Percentiles rank a stretch among this genome's conserved stretches.
Conservation (phyloP, 35 echinoderm and acorn worm species). For the Antedon bifida region DNA sequence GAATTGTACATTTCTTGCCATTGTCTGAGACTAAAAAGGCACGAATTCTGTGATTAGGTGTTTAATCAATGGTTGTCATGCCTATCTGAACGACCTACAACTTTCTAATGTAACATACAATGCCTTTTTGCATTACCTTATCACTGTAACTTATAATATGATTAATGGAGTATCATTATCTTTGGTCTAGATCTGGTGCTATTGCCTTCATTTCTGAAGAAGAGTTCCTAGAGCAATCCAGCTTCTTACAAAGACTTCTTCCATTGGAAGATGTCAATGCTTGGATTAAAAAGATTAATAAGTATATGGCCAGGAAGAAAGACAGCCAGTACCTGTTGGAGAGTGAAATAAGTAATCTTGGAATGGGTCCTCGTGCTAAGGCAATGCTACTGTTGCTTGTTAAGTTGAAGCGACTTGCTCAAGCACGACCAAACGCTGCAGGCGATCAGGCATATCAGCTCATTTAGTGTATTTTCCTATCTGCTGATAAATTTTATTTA, state of each 20-base stretch:
- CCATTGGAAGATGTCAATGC: slow-evolving; percentile 4
- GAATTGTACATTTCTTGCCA: too few species aligned
- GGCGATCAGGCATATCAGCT: slow-evolving; percentile 1
- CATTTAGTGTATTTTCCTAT: too few species aligned
- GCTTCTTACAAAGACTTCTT: background rate
- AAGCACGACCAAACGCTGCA: background rate
- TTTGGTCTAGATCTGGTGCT: background rate
- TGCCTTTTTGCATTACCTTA: too few species aligned
- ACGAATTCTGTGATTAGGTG: too few species aligned
- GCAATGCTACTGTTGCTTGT: background rate
- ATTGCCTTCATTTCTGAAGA: background rate
- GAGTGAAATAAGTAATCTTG: background rate
- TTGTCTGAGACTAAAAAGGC: too few species aligned
- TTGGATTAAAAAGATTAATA: background rate
- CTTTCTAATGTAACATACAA: too few species aligned
- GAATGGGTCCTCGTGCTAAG: background rate
- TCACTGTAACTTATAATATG: too few species aligned
- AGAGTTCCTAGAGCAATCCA: background rate
- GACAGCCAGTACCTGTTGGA: background rate
- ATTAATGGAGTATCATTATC: too few species aligned
- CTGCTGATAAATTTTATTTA: too few species aligned
- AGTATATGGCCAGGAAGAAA: slow-evolving; percentile 1
- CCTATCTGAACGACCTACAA: too few species aligned
- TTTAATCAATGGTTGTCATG: too few species aligned
- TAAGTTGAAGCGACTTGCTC: slow-evolving; percentile 1